Base-by-base conservation (phyloP, 2,113 vertebrate species). In the Recurvirostra avosetta region DNA sequence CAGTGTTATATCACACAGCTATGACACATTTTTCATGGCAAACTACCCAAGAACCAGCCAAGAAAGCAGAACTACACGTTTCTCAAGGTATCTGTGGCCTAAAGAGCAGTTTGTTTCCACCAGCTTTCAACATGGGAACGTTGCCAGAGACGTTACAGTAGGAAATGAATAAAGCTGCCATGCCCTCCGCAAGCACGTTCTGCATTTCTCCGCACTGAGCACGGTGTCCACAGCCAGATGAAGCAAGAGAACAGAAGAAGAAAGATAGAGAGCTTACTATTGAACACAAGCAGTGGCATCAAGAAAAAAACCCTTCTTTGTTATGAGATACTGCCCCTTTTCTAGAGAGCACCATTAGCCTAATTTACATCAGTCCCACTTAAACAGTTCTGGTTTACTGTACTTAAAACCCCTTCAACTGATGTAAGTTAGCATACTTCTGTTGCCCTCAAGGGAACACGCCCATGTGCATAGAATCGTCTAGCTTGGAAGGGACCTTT, bases 1-100 rank as follows among this genome's bases (percentile, higher is more conserved):
- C 55, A 72, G 40, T 68, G 68, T 86, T 77, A 29, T 19, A 88
- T 75, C 68, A 92, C 79, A 84, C 29, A 83, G 61, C 49, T 90
- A n/a, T 89, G 79, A 93, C 56, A 88, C 79, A 94, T 75, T 89
- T 83, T 75, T 94, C 61, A 67, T 32, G 47, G 62, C 47, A 92
- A 89, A 75, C 58, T 81, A 67, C 49, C 72, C 79, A 84, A 91
- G 52, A 91, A 58, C 9, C 36, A 90, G 71, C 32, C 67, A 88
- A 90, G 72, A 83, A 93, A 80, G 67, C 26, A 93, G 77, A 95
- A 93, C 66, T 73, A 58, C 29, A 14, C 5, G 18, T 83, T 95
- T 81, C 55, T 86, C 63, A 62, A 73, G 88, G 43, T 62, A 76
- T 29, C 71, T 86, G 74, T 0, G 7, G 74, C 45, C 75, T 83